Conservation (phyloP, 2,113 vertebrate species). For the Taurulus bubalis region DNA sequence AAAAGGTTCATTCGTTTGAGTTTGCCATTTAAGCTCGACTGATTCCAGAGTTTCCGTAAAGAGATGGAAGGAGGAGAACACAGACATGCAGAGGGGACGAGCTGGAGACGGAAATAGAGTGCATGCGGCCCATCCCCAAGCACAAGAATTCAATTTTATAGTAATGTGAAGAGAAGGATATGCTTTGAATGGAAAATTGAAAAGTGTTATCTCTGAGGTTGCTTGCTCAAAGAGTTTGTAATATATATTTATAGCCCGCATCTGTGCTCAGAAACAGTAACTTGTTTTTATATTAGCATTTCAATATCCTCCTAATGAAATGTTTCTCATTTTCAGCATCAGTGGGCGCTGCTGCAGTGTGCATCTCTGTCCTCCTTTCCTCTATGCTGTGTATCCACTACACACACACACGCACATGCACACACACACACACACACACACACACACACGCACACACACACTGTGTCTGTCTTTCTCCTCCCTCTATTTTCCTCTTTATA, state of each 20-base stretch:
- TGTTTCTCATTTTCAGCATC: slow-evolving; percentile 78
- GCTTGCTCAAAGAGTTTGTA: slow-evolving; percentile 33
- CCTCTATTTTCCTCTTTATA: slow-evolving; percentile 61
- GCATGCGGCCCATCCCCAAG: slow-evolving; percentile 9
- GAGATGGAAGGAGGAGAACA: slow-evolving; percentile 18
- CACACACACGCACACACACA: slow-evolving; percentile 18
- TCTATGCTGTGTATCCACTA: slow-evolving; percentile 38
- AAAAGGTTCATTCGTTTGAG: slow-evolving; percentile 58
- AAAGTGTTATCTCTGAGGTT: slow-evolving; percentile 39
- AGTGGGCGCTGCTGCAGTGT: slow-evolving; percentile 77
- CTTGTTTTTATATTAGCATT: slow-evolving; percentile 63
- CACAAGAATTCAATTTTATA: not conserved
- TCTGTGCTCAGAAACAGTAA: slow-evolving; percentile 38
- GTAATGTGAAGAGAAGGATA: not conserved
- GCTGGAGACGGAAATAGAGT: slow-evolving; percentile 11
- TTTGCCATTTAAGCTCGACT: slow-evolving; percentile 75
- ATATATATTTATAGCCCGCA: slow-evolving; percentile 48
- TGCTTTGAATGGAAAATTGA: slow-evolving; percentile 38
- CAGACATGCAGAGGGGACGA: slow-evolving; percentile 14
- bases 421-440: slow-evolving; percentile 22
- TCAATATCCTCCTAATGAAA: slow-evolving; percentile 65
- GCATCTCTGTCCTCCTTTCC: slow-evolving; percentile 65
- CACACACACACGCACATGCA: slow-evolving; percentile 5
- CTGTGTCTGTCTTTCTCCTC: slow-evolving; percentile 53
- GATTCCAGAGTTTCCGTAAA: slow-evolving; percentile 49